Percentiles rank a stretch among this genome's conserved stretches.
Evolutionary conservation across 2,797 vertebrate genomes (phyloP).

Genomic region (Hylomyscus alleni): DNA sequence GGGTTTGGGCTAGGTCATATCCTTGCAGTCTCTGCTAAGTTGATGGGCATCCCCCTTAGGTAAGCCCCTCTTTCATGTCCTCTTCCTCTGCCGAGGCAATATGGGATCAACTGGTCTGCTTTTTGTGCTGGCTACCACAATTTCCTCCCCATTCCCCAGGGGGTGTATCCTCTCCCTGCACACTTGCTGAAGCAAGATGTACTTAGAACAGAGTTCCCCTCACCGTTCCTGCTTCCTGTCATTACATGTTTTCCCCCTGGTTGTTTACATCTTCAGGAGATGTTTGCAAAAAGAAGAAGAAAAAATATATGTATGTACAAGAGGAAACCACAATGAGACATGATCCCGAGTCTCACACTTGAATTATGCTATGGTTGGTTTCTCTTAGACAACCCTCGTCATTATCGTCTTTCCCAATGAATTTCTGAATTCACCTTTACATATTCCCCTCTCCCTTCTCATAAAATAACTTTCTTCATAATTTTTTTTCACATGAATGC

Average conservation of each 20-base stretch:
- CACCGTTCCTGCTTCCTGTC: background rate
- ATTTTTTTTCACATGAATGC: background rate
- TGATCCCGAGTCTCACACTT: background rate
- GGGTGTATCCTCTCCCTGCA: background rate
- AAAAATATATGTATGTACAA: background rate
- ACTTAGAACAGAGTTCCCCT: background rate
- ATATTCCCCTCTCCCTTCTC: background rate
- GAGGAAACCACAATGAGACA: background rate
- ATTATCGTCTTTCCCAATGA: constrained; percentile 1
- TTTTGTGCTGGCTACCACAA: background rate
- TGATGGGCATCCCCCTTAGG: background rate
- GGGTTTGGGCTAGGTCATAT: background rate
- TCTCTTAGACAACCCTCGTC: background rate
- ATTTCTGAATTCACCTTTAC: constrained; percentile 22
- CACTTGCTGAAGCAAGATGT: background rate
- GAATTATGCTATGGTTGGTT: background rate
- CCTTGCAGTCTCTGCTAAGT: background rate
- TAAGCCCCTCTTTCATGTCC: background rate
- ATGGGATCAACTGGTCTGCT: background rate
- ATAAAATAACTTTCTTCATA: background rate
- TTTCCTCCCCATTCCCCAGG: background rate
- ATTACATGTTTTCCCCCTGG: background rate
- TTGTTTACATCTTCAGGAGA: background rate
- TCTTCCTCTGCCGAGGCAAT: background rate
- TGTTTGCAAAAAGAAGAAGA: background rate